A percentile compares a stretch with the other conserved stretches of the same genome.
phyloP scores from a whole-genome alignment of 2,888 invertebrate genomes.

The Dryobotodes eremita region DNA sequence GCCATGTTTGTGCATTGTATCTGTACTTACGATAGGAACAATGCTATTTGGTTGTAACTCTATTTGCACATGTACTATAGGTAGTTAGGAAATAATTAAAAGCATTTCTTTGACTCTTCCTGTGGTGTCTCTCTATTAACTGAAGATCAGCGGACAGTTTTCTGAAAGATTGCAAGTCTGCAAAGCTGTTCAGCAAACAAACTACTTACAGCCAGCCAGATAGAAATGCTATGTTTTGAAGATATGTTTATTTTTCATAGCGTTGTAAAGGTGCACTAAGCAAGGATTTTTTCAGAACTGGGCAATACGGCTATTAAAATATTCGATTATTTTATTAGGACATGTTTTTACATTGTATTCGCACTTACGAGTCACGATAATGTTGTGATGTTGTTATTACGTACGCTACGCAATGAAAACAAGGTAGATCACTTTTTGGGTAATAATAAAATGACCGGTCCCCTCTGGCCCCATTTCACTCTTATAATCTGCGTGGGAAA shows the following conservation, averaged over 20 bases:
- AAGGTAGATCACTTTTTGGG: conserved; percentile 17
- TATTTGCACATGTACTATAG: not conserved
- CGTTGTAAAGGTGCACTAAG: not conserved
- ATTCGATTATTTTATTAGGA: not conserved
- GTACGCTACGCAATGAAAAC: not conserved
- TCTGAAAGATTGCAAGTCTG: not conserved
- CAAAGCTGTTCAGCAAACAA: too few relatives aligned
- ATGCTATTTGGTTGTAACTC: not conserved
- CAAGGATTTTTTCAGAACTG: not conserved
- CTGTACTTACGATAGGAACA: not conserved
- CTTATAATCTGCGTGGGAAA: conserved; percentile 27
- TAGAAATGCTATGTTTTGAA: not conserved
- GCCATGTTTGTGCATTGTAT: conserved; percentile 25
- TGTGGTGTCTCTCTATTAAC: not conserved
- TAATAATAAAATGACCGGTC: not conserved
- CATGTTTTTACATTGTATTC: not conserved
- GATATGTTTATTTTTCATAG: not conserved
- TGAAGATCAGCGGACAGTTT: not conserved
- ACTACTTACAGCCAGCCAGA: not conserved
- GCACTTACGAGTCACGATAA: not conserved
- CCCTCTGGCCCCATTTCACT: conserved; percentile 11
- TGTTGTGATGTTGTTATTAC: not conserved
- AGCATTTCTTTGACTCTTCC: not conserved
- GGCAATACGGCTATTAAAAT: not conserved
- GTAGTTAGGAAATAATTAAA: not conserved